Evolutionary conservation across 2,797 vertebrate species (phyloP).

Genomic region (Squalus acanthias): DNA sequence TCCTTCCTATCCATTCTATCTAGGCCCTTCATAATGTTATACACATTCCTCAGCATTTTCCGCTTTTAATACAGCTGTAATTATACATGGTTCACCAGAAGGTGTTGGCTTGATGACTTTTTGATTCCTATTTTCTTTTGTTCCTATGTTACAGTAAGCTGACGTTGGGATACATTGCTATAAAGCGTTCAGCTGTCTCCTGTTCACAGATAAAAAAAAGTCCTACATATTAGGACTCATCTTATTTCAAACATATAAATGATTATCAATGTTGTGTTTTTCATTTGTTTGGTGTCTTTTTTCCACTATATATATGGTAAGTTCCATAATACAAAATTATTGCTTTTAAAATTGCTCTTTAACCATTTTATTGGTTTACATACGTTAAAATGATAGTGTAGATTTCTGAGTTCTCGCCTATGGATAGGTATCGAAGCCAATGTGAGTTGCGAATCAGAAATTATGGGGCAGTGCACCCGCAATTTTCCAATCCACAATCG

Average conservation of each 20-base stretch:
- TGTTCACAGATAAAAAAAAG: not conserved
- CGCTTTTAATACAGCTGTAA: not conserved
- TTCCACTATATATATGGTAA: not conserved
- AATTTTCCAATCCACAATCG: not conserved
- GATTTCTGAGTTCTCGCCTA: not conserved
- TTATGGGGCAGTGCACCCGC: not conserved
- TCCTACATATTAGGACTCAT: not conserved
- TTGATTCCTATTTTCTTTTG: not conserved
- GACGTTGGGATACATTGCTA: not conserved
- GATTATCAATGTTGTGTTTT: not conserved
- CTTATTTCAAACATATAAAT: not conserved
- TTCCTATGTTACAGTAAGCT: not conserved
- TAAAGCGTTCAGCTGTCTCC: not conserved
- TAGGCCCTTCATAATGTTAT: too few relatives aligned
- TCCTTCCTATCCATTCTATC: too few relatives aligned
- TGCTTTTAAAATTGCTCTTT: not conserved
- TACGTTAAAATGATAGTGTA: too few relatives aligned
- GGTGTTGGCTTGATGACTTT: not conserved
- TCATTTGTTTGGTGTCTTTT: not conserved
- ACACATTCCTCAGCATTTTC: not conserved
- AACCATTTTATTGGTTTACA: not conserved
- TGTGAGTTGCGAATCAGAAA: not conserved
- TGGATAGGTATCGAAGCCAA: not conserved
- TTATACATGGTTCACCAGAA: not conserved
- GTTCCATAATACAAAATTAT: not conserved